Evolutionary conservation across 2,888 invertebrate genomes (phyloP).

Genomic region (Sinopyrophorus schimmeli): DNA sequence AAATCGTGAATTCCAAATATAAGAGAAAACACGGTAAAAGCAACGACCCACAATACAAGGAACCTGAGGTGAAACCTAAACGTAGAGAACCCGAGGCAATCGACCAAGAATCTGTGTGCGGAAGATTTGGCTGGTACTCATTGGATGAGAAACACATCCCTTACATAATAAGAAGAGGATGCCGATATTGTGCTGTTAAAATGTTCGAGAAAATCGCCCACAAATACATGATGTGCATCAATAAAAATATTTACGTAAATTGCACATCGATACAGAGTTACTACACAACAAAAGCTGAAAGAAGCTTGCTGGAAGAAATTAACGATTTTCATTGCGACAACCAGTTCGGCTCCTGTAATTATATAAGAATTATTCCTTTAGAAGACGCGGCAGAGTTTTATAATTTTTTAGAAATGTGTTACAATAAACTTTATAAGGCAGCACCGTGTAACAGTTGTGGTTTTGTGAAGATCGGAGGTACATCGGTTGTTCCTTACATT

Average conservation of each 20-base stretch:
- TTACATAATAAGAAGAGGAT: conserved; percentile 2
- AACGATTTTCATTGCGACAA: conserved; percentile 67
- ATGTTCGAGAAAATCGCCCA: conserved; percentile 8
- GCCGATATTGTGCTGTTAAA: conserved; percentile 14
- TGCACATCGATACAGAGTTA: conserved; percentile 4
- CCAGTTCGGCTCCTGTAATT: conserved; percentile 83
- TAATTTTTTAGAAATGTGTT: conserved; percentile 86
- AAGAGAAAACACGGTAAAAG: too few species aligned
- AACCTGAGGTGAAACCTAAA: too few species aligned
- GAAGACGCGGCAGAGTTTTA: conserved; percentile 89
- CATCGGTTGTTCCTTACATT: conserved; percentile 91
- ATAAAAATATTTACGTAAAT: neutral
- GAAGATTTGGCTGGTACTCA: conserved; percentile 12
- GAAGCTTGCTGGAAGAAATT: conserved; percentile 11
- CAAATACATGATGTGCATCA: neutral
- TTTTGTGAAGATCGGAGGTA: conserved; percentile 88
- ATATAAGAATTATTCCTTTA: conserved; percentile 88
- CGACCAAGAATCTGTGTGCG: conserved; percentile 1
- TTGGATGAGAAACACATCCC: neutral
- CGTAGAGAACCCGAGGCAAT: too few species aligned
- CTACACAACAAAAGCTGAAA: conserved; percentile 3
- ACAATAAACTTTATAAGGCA: conserved; percentile 76
- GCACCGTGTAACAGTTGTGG: conserved; percentile 80
- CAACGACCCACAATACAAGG: too few species aligned
- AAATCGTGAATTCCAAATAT: too few species aligned